phyloP scores from a whole-genome alignment of 2,888 invertebrate genomes.

The Euspilapteryx auroguttella region DNA sequence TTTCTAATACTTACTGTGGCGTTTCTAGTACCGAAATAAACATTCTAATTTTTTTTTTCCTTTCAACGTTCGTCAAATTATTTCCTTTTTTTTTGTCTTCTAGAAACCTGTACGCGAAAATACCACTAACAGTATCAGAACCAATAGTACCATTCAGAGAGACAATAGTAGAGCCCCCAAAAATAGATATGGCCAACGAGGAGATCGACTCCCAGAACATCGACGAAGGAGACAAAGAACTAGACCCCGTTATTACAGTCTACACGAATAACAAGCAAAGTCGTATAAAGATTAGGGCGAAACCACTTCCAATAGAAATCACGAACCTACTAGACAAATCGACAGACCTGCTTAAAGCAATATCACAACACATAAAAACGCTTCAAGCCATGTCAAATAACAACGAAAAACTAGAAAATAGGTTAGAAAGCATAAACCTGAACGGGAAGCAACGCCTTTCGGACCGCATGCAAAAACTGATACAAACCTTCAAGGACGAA shows the following conservation, averaged over 20 bases:
- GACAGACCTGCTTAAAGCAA: constrained; percentile 68
- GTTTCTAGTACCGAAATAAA: no score
- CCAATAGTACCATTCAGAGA: constrained; percentile 97
- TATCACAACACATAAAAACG: constrained; percentile 52
- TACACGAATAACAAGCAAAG: constrained; percentile 74
- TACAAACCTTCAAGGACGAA: constrained; percentile 53
- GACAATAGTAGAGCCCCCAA: constrained; percentile 82
- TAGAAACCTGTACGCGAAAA: constrained; percentile 75
- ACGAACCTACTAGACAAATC: constrained; percentile 73
- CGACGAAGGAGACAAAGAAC: constrained; percentile 40
- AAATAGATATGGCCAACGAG: constrained; percentile 84
- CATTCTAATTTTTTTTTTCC: no score
- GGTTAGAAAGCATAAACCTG: constrained; percentile 21
- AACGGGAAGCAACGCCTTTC: constrained; percentile 32
- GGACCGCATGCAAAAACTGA: constrained; percentile 40
- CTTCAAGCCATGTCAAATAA: constrained; percentile 35
- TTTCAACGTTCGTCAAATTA: no score
- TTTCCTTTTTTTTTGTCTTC: constrained; percentile 13
- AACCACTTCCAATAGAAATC: constrained; percentile 73
- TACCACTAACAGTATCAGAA: constrained; percentile 87
- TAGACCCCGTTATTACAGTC: constrained; percentile 58
- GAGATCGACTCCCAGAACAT: constrained; percentile 68
- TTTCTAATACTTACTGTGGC: no score
- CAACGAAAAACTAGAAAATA: constrained; percentile 26
- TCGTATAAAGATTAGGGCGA: constrained; percentile 72